Evolutionary conservation across 2,113 vertebrate species (phyloP).

Genomic region (Gila orcuttii): DNA sequence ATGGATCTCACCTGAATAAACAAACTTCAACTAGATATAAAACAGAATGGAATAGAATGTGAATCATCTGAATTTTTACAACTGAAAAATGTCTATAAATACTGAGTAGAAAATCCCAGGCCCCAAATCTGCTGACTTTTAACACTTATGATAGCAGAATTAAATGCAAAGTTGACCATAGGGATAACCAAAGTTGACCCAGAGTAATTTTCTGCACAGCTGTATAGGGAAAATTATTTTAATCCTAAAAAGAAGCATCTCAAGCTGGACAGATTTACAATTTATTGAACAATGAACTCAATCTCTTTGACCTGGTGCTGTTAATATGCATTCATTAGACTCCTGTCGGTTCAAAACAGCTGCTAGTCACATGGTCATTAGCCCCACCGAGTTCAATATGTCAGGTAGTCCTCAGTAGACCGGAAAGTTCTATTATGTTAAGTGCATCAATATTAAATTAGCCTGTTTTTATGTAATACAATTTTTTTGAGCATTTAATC

Average conservation of each 20-base stretch:
- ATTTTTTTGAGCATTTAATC: neutral
- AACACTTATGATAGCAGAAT: neutral
- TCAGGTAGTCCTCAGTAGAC: conserved; percentile 25
- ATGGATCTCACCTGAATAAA: neutral
- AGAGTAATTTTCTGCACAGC: neutral
- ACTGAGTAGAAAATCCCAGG: neutral
- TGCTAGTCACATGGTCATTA: conserved; percentile 46
- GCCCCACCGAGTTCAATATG: conserved; percentile 27
- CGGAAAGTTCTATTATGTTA: conserved; percentile 27
- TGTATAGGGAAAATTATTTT: neutral
- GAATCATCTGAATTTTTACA: neutral
- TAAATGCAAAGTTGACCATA: neutral
- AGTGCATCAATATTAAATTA: neutral
- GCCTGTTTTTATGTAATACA: neutral
- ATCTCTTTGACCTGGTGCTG: neutral
- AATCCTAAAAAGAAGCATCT: neutral
- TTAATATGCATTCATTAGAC: conserved; percentile 19
- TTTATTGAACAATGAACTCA: neutral
- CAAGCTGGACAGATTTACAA: neutral
- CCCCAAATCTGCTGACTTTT: neutral
- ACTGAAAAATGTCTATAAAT: neutral
- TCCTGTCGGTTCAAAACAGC: conserved; percentile 18
- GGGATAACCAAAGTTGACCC: neutral
- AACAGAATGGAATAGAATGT: neutral
- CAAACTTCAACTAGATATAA: neutral